phyloP scores from a whole-genome alignment of 2,797 vertebrate genomes.

The Acrossocheilus wenchowensis region DNA sequence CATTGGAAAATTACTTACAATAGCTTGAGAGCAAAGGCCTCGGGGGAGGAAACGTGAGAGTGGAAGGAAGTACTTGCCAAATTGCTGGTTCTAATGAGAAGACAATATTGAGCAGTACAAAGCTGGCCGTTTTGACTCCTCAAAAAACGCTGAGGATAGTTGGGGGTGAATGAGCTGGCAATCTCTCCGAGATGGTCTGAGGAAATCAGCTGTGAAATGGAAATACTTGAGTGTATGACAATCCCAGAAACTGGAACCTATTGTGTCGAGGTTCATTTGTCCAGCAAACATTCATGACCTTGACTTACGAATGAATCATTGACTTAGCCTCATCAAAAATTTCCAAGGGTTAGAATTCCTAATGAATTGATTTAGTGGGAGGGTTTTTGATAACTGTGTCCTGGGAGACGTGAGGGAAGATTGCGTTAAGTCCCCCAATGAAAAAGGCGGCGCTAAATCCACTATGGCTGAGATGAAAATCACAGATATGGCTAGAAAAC shows the following conservation, averaged over 20 bases:
- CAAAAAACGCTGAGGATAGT: conserved; percentile 34
- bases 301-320: conserved; percentile 47
- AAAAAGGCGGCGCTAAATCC: conserved; percentile 34
- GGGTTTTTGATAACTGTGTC: conserved; percentile 16
- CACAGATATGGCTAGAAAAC: conserved; percentile 11
- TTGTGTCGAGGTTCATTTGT: conserved; percentile 56
- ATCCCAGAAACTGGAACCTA: conserved; percentile 50
- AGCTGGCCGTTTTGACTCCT: conserved; percentile 21
- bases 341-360: conserved; percentile 4
- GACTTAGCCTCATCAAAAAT: conserved; percentile 17
- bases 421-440: neutral
- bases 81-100: conserved; percentile 12
- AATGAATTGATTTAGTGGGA: conserved; percentile 34
- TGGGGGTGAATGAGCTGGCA: conserved; percentile 46
- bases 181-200: conserved; percentile 49
- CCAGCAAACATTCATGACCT: conserved; percentile 54
- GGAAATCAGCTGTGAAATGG: conserved; percentile 63
- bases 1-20: conserved; percentile 46
- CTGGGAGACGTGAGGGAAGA: neutral
- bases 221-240: conserved; percentile 54
- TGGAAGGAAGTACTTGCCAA: conserved; percentile 4
- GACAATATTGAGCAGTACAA: conserved; percentile 26
- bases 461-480: conserved; percentile 12
- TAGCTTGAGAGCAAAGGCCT: conserved; percentile 27
- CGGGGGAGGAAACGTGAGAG: conserved; percentile 5